phyloP scores from a whole-genome alignment of 2,113 vertebrate genomes.

The Urocolius indicus region DNA sequence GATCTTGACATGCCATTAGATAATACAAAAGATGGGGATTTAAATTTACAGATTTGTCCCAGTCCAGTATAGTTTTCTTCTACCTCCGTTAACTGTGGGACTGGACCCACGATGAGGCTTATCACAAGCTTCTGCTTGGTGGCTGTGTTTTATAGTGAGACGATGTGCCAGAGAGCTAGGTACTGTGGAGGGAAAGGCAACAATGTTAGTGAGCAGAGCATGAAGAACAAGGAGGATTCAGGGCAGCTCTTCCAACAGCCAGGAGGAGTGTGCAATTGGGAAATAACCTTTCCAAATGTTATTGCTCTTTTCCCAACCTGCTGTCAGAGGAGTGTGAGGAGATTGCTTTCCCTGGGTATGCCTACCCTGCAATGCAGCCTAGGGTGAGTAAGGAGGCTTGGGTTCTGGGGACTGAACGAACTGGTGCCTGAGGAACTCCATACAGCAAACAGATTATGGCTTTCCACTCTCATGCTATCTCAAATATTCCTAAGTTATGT shows the following conservation, averaged over 20 bases:
- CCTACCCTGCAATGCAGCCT: neutral
- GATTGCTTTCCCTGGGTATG: fast-evolving
- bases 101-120: neutral
- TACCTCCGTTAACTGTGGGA: neutral
- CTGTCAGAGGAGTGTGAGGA: neutral
- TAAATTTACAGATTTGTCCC: conserved; percentile 50
- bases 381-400: neutral
- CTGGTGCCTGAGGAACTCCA: neutral
- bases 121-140: conserved; percentile 17
- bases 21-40: conserved; percentile 5
- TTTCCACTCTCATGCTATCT: neutral
- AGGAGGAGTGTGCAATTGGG: neutral
- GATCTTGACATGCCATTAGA: neutral
- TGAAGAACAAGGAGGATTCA: neutral
- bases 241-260: neutral
- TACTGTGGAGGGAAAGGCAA: neutral
- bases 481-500: fast-evolving
- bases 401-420: neutral
- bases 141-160: neutral
- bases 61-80: neutral
- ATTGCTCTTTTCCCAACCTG: neutral
- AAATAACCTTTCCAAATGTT: neutral
- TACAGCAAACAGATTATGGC: fast-evolving
- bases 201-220: neutral
- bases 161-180: neutral